Evolutionary conservation across 2,888 invertebrate species (phyloP).

Genomic region (Pyralis farinalis): DNA sequence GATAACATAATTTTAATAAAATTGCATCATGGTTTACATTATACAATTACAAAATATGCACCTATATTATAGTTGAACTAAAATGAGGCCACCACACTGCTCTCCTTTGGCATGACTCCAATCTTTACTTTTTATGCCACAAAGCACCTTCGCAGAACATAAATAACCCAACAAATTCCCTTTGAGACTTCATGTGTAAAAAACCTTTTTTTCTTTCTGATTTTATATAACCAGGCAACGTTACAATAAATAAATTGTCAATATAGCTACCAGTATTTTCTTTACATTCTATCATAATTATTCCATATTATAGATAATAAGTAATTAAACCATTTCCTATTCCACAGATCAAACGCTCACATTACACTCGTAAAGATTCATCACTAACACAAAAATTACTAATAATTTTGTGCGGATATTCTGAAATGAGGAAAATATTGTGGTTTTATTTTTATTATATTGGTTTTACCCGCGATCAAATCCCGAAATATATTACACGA

Average conservation of each 20-base stretch:
- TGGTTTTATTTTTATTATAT: constrained; percentile 2
- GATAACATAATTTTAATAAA: neutral
- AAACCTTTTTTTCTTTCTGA: constrained; percentile 29
- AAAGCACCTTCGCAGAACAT: constrained; percentile 42
- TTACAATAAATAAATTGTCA: constrained; percentile 13
- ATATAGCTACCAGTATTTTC: constrained; percentile 7
- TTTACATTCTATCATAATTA: no score
- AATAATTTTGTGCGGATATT: neutral
- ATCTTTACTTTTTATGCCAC: constrained; percentile 50
- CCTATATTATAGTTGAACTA: constrained; percentile 45
- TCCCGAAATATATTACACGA: constrained; percentile 10
- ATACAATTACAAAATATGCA: neutral
- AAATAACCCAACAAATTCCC: constrained; percentile 48
- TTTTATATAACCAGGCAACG: constrained; percentile 19
- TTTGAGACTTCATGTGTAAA: constrained; percentile 42
- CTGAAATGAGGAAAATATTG: neutral
- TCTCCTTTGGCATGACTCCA: constrained; percentile 50
- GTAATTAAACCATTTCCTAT: no score
- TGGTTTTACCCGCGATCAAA: constrained; percentile 3
- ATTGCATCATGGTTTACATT: constrained; percentile 21
- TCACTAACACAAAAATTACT: neutral
- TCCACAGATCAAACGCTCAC: no score
- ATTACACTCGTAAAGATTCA: no score
- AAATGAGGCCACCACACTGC: constrained; percentile 43
- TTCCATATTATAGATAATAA: no score